Evolutionary conservation across 2,888 invertebrate genomes (phyloP).

Genomic region (Epinotia demarniana): DNA sequence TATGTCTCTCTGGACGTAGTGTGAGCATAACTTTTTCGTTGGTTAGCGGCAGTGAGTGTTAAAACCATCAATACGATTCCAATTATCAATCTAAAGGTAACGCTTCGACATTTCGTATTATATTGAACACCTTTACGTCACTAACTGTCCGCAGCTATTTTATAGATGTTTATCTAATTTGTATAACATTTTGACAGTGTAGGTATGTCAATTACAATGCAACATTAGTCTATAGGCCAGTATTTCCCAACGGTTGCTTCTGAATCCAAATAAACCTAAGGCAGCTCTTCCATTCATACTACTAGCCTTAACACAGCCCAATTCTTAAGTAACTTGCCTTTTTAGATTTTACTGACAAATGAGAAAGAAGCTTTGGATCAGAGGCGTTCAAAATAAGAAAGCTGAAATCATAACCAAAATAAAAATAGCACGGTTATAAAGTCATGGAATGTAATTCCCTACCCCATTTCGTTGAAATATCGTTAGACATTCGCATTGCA

Average conservation of each 20-base stretch:
- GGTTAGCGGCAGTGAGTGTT: neutral
- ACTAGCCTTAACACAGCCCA: neutral
- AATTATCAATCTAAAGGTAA: slow-evolving; percentile 13
- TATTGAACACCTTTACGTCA: neutral
- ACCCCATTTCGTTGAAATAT: too few relatives aligned
- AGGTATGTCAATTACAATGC: neutral
- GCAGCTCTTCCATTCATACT: neutral
- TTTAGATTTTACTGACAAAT: neutral
- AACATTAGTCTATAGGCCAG: neutral
- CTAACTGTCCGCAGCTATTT: neutral
- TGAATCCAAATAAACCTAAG: neutral
- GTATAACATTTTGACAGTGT: neutral
- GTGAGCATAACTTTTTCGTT: too few relatives aligned
- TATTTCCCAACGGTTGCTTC: neutral
- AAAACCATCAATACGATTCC: neutral
- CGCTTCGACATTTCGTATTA: neutral
- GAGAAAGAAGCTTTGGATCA: neutral
- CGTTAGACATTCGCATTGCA: too few relatives aligned
- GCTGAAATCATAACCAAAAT: too few relatives aligned
- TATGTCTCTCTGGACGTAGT: too few relatives aligned
- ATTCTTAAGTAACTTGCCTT: slow-evolving; percentile 6
- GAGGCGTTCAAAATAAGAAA: neutral
- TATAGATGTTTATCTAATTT: neutral
- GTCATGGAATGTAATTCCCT: too few relatives aligned
- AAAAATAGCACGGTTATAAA: too few relatives aligned